These are phyloP conservation scores for Orestias chungarensis DNA, from an alignment of 2,797 vertebrate species.

Conservation along the genomic window DNA sequence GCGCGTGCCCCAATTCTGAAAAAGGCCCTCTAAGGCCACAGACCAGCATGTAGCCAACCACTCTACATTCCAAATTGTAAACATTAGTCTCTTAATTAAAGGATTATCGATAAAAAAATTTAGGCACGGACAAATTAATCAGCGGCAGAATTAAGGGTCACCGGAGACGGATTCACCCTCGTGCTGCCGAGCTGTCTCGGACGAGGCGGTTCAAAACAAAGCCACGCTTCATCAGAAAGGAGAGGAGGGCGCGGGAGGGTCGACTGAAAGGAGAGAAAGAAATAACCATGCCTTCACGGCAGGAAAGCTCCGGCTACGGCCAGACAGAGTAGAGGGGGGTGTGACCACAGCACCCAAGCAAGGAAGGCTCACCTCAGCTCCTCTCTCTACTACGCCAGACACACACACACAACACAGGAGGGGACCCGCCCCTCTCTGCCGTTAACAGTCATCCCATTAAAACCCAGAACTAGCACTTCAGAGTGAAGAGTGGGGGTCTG, in stretches of 20 bases:
- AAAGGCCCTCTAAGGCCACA: conserved; percentile 30
- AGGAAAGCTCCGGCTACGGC: conserved; percentile 48
- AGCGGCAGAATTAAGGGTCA: conserved; percentile 33
- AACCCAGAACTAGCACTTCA: conserved; percentile 74
- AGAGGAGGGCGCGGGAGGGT: conserved; percentile 17
- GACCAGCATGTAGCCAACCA: conserved; percentile 18
- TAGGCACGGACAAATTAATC: conserved; percentile 21
- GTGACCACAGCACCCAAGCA: conserved; percentile 32
- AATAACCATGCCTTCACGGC: conserved; percentile 43
- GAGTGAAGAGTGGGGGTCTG: conserved; percentile 48
- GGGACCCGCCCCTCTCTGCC: conserved; percentile 67
- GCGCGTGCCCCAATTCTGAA: conserved; percentile 34
- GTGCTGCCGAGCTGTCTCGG: conserved; percentile 14
- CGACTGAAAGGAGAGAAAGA: conserved; percentile 37
- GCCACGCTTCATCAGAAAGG: conserved; percentile 27
- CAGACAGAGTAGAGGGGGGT: conserved; percentile 37
- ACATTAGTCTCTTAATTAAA: conserved; percentile 34
- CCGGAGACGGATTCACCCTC: conserved; percentile 17
- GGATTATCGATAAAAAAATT: conserved; percentile 36
- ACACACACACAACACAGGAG: too few species aligned
- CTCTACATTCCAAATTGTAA: conserved; percentile 13
- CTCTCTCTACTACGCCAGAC: conserved; percentile 57
- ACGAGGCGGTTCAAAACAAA: conserved; percentile 37
- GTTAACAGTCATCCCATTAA: conserved; percentile 61
- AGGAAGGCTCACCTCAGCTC: conserved; percentile 30